A percentile compares a stretch with the other conserved stretches of the same genome.
These are phyloP conservation scores for Anthophora plumipes DNA, from an alignment of 2,888 invertebrate species.

Conservation along the genomic window DNA sequence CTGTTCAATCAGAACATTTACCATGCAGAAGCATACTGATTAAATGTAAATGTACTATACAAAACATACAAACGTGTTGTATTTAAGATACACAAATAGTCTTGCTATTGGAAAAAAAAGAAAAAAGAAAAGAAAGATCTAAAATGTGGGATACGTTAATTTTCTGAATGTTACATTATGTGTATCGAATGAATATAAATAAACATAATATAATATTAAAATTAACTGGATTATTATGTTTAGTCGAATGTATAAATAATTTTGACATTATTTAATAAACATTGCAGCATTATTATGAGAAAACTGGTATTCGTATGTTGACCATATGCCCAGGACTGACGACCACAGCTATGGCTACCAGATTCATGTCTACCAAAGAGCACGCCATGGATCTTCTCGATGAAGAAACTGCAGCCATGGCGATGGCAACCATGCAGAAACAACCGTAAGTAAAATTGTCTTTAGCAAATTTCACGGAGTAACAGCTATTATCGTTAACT, in stretches of 20 bases:
- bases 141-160: neutral
- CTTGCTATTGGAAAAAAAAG: no score
- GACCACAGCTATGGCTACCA: slow-evolving; percentile 74
- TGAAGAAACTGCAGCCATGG: slow-evolving; percentile 65
- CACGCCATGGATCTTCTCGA: slow-evolving; percentile 72
- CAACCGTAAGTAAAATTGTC: slow-evolving; percentile 72
- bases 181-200: no score
- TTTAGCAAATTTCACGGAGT: neutral
- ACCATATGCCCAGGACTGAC: slow-evolving; percentile 81
- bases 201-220: no score
- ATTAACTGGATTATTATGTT: no score
- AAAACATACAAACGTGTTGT: no score
- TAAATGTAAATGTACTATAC: no score
- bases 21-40: no score
- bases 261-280: slow-evolving; percentile 15
- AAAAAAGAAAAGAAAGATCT: no score
- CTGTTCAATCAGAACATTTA: no score
- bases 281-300: slow-evolving; percentile 71
- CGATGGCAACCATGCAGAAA: slow-evolving; percentile 65
- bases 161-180: neutral
- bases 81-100: no score
- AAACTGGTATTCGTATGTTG: slow-evolving; percentile 79
- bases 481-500: no score
- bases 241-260: no score
- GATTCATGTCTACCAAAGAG: slow-evolving; percentile 69